These are phyloP conservation scores for Danio aesculapii DNA, from an alignment of 2,797 vertebrate genomes.

Conservation along the genomic window DNA sequence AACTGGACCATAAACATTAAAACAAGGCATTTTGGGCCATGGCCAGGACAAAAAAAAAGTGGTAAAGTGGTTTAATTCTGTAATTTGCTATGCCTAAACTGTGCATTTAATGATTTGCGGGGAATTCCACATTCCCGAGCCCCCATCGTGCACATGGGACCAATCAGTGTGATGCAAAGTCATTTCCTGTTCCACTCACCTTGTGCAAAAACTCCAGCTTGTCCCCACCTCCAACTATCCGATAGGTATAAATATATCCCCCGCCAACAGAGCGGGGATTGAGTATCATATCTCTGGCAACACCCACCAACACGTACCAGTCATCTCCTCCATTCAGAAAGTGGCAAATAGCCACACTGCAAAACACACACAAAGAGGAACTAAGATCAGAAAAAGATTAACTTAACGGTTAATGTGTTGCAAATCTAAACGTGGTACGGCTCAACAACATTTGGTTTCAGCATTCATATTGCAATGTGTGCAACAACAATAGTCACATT, in stretches of 20 bases:
- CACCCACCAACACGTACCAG: conserved; percentile 96
- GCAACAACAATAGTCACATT: too few relatives aligned
- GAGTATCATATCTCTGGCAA: conserved; percentile 95
- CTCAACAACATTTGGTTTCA: too few relatives aligned
- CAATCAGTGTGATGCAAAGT: conserved; percentile 14
- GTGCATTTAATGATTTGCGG: conserved; percentile 34
- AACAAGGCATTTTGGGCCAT: not conserved
- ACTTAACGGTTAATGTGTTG: not conserved
- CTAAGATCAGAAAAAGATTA: not conserved
- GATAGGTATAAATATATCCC: conserved; percentile 97
- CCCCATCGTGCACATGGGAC: not conserved
- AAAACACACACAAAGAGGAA: not conserved
- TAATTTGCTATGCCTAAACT: not conserved
- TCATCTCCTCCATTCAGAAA: conserved; percentile 93
- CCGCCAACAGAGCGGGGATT: conserved; percentile 93
- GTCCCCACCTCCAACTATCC: conserved; percentile 88
- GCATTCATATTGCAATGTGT: too few relatives aligned
- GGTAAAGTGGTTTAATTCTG: not conserved
- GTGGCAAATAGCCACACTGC: conserved; percentile 92
- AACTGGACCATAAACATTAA: not conserved
- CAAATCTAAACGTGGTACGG: too few relatives aligned
- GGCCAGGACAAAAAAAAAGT: not conserved
- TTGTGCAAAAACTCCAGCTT: conserved; percentile 98
- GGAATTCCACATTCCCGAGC: conserved; percentile 31
- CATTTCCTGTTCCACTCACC: conserved; percentile 74